Evolutionary conservation across 2,888 invertebrate species (phyloP).

Genomic region (Notocelia uddmanniana): DNA sequence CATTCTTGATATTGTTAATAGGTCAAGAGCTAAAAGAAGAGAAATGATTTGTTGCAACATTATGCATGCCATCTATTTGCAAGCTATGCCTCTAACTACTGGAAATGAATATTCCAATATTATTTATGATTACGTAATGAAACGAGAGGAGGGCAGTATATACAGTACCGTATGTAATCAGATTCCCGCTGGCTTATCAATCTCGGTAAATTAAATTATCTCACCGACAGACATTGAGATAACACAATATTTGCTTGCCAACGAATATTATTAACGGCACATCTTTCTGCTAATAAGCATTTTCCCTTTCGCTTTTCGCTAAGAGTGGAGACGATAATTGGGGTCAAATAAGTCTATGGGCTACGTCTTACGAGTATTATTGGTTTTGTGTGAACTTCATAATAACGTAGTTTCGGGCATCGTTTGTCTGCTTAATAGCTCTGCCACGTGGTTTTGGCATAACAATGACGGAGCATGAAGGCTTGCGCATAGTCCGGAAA

Average conservation of each 20-base stretch:
- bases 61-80: slow-evolving; percentile 23
- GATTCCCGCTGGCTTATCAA: slow-evolving; percentile 9
- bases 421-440: slow-evolving; percentile 14
- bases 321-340: slow-evolving; percentile 9
- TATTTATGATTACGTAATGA: slow-evolving; percentile 29
- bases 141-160: neutral
- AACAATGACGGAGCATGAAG: slow-evolving; percentile 19
- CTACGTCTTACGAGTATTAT: too few relatives aligned
- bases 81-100: slow-evolving; percentile 16
- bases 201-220: slow-evolving; percentile 9
- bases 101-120: slow-evolving; percentile 37
- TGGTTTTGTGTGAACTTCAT: slow-evolving; percentile 20
- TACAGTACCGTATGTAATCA: neutral
- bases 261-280: slow-evolving; percentile 13
- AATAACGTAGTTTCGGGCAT: slow-evolving; percentile 18
- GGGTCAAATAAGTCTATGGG: slow-evolving; percentile 18
- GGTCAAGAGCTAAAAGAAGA: slow-evolving; percentile 38
- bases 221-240: slow-evolving; percentile 3
- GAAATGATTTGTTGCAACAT: slow-evolving; percentile 30
- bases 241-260: slow-evolving; percentile 8
- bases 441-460: slow-evolving; percentile 23
- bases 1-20: slow-evolving; percentile 18
- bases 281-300: slow-evolving; percentile 14
- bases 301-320: slow-evolving; percentile 26
- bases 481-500: slow-evolving; percentile 9